Evolutionary conservation across 2,113 vertebrate genomes (phyloP), one percentile per base, ranked within the genome.

Genomic region (Tursiops truncatus): DNA sequence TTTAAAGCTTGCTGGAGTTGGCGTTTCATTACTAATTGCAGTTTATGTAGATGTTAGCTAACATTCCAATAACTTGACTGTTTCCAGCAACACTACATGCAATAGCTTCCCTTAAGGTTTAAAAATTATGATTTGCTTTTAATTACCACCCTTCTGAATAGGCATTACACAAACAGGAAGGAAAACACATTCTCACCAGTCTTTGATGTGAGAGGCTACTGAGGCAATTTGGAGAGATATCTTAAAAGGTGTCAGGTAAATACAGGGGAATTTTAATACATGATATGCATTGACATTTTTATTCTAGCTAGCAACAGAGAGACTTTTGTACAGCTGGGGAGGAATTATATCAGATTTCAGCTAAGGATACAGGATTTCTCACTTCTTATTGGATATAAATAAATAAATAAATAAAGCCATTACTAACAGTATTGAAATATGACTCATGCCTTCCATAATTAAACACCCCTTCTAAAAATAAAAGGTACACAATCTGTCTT

Each of bases 61-160:
- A 89, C 41, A 77, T 73, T 94, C 86, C 80, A 31, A 20, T 85
- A 94, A 89, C 89, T 50, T 95, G 81, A 92, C 86, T 95, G 81
- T 91, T 94, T 95, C 88, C 26, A 82, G 44, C 81, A 90, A 76
- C 36, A 23, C 10, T 33, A 17, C 94, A 87, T 31, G 20, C 94
- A 87, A 80, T 56, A 93, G 60, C 41, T 95, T 96, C 94, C 82
- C 94, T 93, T 96, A 74, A 97, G 85, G 56, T 56, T 97, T 47
- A 98, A 97, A 97, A 96, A 93, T 83, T 94, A 97, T 18, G 56
- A 96, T 92, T 96, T 56, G 38, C 95, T 98, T 97, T 95, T 97
- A 96, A 98, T 98, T 97, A 89, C 93, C 79, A 96, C 71, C 67
- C 71, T 92, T 92, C 86, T 97, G 96, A 83, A 92, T 77, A 93